Conservation (phyloP, 2,888 invertebrate genomes). For the Venusia cambrica region DNA sequence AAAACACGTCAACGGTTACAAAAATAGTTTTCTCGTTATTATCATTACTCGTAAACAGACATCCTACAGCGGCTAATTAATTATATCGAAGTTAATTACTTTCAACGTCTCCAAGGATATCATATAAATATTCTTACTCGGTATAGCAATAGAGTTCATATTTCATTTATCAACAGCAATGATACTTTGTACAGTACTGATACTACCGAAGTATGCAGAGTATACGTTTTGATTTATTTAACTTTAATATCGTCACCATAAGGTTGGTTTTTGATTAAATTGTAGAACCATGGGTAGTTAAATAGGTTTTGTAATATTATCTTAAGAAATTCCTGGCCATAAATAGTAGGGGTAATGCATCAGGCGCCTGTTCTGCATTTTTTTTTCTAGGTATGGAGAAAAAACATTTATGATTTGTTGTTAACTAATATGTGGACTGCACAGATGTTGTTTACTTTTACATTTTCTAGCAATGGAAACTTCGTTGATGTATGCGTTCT, state of each 20-base stretch:
- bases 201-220: conserved; percentile 7
- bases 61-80: conserved; percentile 50
- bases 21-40: conserved; percentile 37
- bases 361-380: conserved; percentile 44
- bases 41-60: conserved; percentile 48
- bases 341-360: conserved; percentile 63
- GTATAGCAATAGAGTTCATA: conserved; percentile 32
- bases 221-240: conserved; percentile 4
- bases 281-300: conserved; percentile 17
- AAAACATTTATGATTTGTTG: conserved; percentile 22
- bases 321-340: conserved; percentile 72
- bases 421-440: conserved; percentile 19
- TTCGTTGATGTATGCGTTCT: too few species aligned
- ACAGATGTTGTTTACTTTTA: too few species aligned
- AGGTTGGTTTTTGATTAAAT: conserved; percentile 16
- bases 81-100: conserved; percentile 37
- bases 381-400: conserved; percentile 19
- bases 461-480: too few species aligned
- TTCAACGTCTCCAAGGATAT: conserved; percentile 3
- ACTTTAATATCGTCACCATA: conserved; percentile 11
- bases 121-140: conserved; percentile 17
- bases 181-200: conserved; percentile 18
- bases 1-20: conserved; percentile 24
- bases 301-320: conserved; percentile 55
- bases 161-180: conserved; percentile 27